Conservation (phyloP, 1,140 invertebrate species). For the Neuroterus valhalla region DNA sequence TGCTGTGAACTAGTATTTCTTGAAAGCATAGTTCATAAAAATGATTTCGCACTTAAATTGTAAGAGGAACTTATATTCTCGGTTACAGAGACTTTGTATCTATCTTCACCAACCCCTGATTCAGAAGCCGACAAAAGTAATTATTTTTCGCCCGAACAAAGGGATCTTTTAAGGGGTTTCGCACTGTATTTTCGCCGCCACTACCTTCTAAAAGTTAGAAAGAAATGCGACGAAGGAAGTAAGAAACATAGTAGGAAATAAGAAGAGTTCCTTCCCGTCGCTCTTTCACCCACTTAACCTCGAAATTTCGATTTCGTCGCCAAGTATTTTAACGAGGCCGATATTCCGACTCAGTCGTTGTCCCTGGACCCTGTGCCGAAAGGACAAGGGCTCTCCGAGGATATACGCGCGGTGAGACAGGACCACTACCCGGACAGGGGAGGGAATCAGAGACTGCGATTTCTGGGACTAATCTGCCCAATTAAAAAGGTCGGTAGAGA, state of each 20-base stretch:
- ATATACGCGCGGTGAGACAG: slow-evolving; percentile 35
- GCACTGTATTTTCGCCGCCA: not conserved
- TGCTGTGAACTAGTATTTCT: too few species aligned
- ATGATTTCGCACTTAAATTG: too few species aligned
- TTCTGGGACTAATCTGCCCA: slow-evolving; percentile 71
- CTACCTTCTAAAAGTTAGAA: slow-evolving; percentile 34
- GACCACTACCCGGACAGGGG: slow-evolving; percentile 41
- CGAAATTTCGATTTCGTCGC: slow-evolving; percentile 74
- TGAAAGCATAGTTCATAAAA: too few species aligned
- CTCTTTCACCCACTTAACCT: slow-evolving; percentile 66
- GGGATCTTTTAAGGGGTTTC: not conserved
- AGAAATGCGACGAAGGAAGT: slow-evolving; percentile 44
- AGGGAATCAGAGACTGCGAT: slow-evolving; percentile 59
- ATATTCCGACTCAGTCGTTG: slow-evolving; percentile 62
- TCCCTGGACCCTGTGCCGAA: slow-evolving; percentile 38
- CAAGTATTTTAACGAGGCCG: slow-evolving; percentile 75
- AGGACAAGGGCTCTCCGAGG: slow-evolving; percentile 43
- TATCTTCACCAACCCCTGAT: too few species aligned
- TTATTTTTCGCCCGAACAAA: not conserved
- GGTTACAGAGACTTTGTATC: too few species aligned
- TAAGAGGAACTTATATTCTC: too few species aligned
- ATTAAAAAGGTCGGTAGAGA: slow-evolving; percentile 69
- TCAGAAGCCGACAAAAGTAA: not conserved
- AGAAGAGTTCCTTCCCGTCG: slow-evolving; percentile 42
- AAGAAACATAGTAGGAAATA: slow-evolving; percentile 39